Base-by-base conservation (phyloP, 92 coral and sea anemone species). In the Galaxea fascicularis region DNA sequence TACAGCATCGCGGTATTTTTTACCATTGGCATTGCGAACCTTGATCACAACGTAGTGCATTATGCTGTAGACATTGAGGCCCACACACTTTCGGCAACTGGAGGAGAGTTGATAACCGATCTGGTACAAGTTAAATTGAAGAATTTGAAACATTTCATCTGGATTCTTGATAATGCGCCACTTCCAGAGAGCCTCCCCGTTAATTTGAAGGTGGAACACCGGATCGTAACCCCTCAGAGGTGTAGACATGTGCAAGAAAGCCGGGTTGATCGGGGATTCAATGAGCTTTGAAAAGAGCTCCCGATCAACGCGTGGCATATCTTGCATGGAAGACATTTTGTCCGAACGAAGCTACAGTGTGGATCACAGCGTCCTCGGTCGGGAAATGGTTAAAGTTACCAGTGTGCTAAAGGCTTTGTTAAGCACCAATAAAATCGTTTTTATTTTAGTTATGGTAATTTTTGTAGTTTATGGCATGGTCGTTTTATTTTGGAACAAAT, bases 181-280 rank as follows among this genome's bases (percentile, higher is more conserved):
- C 26, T 31, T 7, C 76, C 53, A 31, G 14, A 71, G 31, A 17
- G 54, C 76, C 25, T 39, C 76, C n/a, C 54, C 54, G 15, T 46
- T 71, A 3, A 35, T 14, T 71, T 44, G 53, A 9, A 70, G 51
- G n/a, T 70, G 30, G 27, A 70, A 70, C 54, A 70, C 5, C 4
- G 52, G 75, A 35, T 70, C 35, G 75, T 70, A 39, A 4, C 75
- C 30, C 7, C 39, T 70, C 27, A 70, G 53, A 14, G 75, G 75
- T 22, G 53, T 39, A 45, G 75, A 70, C 75, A 70, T 30, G 75
- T 31, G 53, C 11, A 70, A 35, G 75, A 41, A 41, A 35, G 75
- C 75, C 0, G 75, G 71, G 71, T 65, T 65, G 71, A 65, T 65
- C 71, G 71, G 72, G 72, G 31, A 22, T 66, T 66, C 72, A 17